phyloP scores from a whole-genome alignment of 2,888 invertebrate species.

The Dromius quadrimaculatus region DNA sequence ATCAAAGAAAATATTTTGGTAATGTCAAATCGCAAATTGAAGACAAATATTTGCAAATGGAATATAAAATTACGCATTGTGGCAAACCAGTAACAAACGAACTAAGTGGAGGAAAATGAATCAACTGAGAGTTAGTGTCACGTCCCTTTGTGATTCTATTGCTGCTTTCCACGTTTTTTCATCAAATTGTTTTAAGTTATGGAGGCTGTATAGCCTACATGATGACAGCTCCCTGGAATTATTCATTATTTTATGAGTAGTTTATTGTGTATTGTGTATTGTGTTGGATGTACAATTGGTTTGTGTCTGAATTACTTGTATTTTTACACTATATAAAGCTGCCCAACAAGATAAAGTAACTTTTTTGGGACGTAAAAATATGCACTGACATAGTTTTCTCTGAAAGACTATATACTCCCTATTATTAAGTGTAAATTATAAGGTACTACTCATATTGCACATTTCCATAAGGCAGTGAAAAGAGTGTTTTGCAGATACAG shows the following conservation, averaged over 20 bases:
- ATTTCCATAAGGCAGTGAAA: too few species aligned
- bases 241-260: conserved; percentile 39
- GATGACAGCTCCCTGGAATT: conserved; percentile 32
- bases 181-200: conserved; percentile 51
- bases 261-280: conserved; percentile 36
- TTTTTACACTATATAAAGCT: conserved; percentile 22
- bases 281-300: conserved; percentile 22
- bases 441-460: too few species aligned
- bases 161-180: conserved; percentile 34
- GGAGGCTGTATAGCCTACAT: conserved; percentile 31
- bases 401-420: too few species aligned
- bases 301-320: conserved; percentile 23
- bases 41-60: conserved; percentile 6
- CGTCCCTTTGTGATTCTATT: conserved; percentile 29
- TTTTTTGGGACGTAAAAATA: too few species aligned
- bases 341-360: too few species aligned
- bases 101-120: conserved; percentile 28
- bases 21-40: conserved; percentile 26
- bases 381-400: too few species aligned
- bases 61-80: neutral
- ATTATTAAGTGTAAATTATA: too few species aligned
- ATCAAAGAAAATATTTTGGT: too few species aligned
- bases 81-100: too few species aligned
- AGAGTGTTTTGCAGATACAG: too few species aligned
- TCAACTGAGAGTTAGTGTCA: too few species aligned